A percentile compares a stretch with the other conserved stretches of the same genome.
Conservation (phyloP, 2,113 vertebrate species). For the Peucedramus taeniatus region DNA sequence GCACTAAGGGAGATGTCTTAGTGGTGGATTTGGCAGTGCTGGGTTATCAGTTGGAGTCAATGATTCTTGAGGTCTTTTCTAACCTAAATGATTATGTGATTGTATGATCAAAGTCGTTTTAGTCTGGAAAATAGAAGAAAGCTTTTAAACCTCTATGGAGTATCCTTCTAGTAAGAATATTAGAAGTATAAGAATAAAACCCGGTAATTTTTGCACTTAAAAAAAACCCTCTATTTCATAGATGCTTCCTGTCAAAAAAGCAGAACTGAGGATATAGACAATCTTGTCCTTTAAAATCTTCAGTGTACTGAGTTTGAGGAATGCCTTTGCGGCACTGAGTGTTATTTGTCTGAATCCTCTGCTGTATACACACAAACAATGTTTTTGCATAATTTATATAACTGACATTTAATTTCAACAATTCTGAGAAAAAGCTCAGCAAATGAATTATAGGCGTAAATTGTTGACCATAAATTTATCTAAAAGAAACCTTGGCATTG, state of each 20-base stretch:
- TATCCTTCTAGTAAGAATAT: not conserved
- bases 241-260: not conserved
- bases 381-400: not conserved
- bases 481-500: conserved; percentile 6
- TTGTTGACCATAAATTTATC: not conserved
- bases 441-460: not conserved
- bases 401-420: not conserved
- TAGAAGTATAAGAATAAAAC: not conserved
- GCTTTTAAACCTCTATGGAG: not conserved
- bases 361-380: not conserved
- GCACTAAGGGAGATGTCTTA: not conserved
- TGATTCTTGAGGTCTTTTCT: not conserved
- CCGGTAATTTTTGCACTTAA: not conserved
- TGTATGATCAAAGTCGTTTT: not conserved
- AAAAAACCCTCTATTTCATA: not conserved
- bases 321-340: not conserved
- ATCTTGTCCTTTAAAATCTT: not conserved
- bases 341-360: not conserved
- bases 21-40: not conserved
- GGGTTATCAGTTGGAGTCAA: fast-evolving
- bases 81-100: not conserved
- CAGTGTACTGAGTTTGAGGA: not conserved
- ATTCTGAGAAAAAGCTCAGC: not conserved
- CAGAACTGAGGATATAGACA: not conserved
- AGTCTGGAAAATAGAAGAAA: not conserved